These are phyloP conservation scores for Thaumatotibia leucotreta DNA, from an alignment of 1,140 invertebrate species.

Conservation along the genomic window DNA sequence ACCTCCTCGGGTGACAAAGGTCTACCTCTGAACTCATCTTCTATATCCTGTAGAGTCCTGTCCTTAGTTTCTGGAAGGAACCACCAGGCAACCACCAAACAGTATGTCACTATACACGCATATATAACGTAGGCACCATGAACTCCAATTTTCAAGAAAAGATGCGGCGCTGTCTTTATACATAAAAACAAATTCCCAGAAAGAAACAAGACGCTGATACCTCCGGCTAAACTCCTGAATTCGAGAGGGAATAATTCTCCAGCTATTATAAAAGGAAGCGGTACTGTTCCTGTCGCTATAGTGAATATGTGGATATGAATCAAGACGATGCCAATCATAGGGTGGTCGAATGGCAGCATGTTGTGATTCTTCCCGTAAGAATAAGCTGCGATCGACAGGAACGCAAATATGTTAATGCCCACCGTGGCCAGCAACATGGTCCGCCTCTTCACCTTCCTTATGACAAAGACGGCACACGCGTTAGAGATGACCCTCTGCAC, in stretches of 20 bases:
- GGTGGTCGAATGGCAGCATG: conserved; percentile 20
- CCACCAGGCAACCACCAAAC: conserved; percentile 18
- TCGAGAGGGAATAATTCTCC: conserved; percentile 35
- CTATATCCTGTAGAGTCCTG: conserved; percentile 39
- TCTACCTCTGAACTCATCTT: conserved; percentile 33
- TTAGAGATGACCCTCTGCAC: conserved; percentile 29
- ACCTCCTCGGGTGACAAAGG: conserved; percentile 19
- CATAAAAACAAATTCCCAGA: conserved; percentile 27
- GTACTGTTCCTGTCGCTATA: conserved; percentile 29
- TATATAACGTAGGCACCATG: conserved; percentile 28
- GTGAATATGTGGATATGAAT: conserved; percentile 30
- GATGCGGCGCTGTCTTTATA: conserved; percentile 28
- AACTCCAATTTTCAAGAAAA: conserved; percentile 21
- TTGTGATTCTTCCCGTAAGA: conserved; percentile 23
- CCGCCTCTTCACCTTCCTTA: conserved; percentile 30
- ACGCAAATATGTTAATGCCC: conserved; percentile 19
- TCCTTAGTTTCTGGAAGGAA: conserved; percentile 42
- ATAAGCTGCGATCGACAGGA: conserved; percentile 22
- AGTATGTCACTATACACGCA: conserved; percentile 21
- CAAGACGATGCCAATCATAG: conserved; percentile 23
- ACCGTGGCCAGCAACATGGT: conserved; percentile 25
- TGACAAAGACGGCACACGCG: conserved; percentile 25
- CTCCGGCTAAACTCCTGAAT: conserved; percentile 30
- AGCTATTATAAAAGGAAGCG: conserved; percentile 28
- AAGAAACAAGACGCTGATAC: conserved; percentile 28